These are phyloP conservation scores for Heteromormyrus szaboi DNA, from an alignment of 2,797 vertebrate species.

Conservation along the genomic window DNA sequence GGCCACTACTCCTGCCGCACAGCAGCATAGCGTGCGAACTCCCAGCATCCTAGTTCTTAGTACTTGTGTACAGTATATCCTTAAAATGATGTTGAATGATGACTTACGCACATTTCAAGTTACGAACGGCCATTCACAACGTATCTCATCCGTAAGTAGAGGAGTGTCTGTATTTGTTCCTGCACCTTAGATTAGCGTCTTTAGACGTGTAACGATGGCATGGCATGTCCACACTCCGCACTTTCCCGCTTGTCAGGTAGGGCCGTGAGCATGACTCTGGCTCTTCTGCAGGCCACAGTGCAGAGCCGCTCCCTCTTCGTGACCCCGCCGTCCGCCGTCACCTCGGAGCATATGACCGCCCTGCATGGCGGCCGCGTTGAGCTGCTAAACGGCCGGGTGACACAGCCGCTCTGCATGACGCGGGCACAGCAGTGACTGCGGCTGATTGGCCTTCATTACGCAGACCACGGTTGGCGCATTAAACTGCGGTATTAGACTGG, in stretches of 20 bases:
- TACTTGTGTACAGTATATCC: no score
- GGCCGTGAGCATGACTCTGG: background rate
- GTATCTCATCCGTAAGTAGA: background rate
- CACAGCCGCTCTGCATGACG: background rate
- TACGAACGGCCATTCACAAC: no score
- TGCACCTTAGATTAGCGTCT: background rate
- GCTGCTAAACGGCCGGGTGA: background rate
- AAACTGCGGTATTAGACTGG: constrained; percentile 4
- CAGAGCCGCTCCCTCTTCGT: background rate
- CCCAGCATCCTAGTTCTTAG: no score
- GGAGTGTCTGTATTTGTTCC: background rate
- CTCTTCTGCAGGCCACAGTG: background rate
- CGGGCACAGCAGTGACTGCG: background rate
- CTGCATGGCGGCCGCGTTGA: background rate
- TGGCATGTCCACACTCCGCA: background rate
- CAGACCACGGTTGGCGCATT: background rate
- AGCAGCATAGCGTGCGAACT: no score
- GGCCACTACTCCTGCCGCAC: no score
- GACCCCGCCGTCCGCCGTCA: background rate
- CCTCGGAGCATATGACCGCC: background rate
- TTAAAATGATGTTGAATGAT: no score
- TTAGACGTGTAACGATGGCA: background rate
- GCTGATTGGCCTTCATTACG: constrained; percentile 14
- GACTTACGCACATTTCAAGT: no score
- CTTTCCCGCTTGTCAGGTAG: background rate